Conservation (phyloP, 2,888 invertebrate genomes). For the Hydraecia micacea region DNA sequence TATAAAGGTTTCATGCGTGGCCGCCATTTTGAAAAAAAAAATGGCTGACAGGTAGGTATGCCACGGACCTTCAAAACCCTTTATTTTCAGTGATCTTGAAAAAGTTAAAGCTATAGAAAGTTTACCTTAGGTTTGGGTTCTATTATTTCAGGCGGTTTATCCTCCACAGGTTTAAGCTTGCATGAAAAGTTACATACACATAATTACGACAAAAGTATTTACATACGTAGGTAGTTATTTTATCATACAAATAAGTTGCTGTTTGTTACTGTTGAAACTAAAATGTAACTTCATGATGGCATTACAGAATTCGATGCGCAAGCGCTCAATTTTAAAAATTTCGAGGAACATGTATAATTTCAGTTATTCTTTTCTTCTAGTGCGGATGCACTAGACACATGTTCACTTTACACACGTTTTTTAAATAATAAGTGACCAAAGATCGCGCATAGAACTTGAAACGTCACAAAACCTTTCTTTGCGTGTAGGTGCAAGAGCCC, state of each 20-base stretch:
- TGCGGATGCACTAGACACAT: neutral
- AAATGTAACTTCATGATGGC: constrained; percentile 3
- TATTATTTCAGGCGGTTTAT: constrained; percentile 63
- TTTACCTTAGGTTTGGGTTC: constrained; percentile 74
- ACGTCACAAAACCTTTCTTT: neutral
- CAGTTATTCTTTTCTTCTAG: neutral
- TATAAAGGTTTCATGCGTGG: too few species aligned
- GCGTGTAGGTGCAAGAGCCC: neutral
- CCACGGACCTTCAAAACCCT: too few species aligned
- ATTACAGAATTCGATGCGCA: neutral
- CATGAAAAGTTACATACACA: constrained; percentile 61
- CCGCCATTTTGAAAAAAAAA: too few species aligned
- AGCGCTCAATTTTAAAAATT: too few species aligned
- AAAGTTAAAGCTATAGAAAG: neutral
- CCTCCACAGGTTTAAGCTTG: constrained; percentile 71
- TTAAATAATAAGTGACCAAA: neutral
- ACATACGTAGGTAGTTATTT: neutral
- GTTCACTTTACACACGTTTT: neutral
- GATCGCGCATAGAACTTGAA: neutral
- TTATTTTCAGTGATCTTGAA: too few species aligned
- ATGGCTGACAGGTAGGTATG: too few species aligned
- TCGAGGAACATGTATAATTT: neutral
- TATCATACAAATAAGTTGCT: neutral
- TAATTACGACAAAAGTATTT: constrained; percentile 9
- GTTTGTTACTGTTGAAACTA: neutral